These are phyloP conservation scores for Tigriopus californicus DNA, from an alignment of 2,888 invertebrate species.

Conservation along the genomic window DNA sequence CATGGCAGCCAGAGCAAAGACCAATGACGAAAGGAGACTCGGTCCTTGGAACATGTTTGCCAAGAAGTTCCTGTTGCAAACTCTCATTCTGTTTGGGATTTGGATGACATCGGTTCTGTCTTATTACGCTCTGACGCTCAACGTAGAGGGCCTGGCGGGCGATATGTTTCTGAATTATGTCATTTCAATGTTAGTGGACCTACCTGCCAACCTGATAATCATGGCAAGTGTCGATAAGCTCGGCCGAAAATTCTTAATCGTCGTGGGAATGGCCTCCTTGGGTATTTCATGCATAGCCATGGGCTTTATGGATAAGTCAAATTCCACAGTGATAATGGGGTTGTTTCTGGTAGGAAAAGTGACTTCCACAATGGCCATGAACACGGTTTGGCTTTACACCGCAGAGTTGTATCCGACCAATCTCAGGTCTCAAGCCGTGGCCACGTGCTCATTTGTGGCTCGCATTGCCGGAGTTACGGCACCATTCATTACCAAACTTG, in stretches of 20 bases:
- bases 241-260: background rate
- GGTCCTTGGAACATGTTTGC: conserved; percentile 1
- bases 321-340: background rate
- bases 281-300: background rate
- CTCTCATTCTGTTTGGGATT: background rate
- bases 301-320: background rate
- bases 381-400: background rate
- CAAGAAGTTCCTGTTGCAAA: background rate
- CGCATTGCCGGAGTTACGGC: background rate
- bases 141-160: background rate
- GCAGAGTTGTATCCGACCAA: conserved; percentile 10
- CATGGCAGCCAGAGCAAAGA: background rate
- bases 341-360: background rate
- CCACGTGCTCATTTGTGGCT: background rate
- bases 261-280: background rate
- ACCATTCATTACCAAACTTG: background rate
- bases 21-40: background rate
- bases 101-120: conserved; percentile 3
- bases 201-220: no score
- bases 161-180: conserved; percentile 4
- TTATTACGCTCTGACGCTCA: background rate
- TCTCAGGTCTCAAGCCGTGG: conserved; percentile 1
- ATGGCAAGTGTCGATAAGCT: no score
- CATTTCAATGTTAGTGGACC: background rate
- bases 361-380: background rate